Base-by-base conservation (phyloP, 2,113 vertebrate genomes). In the Mystacornis crossleyi region DNA sequence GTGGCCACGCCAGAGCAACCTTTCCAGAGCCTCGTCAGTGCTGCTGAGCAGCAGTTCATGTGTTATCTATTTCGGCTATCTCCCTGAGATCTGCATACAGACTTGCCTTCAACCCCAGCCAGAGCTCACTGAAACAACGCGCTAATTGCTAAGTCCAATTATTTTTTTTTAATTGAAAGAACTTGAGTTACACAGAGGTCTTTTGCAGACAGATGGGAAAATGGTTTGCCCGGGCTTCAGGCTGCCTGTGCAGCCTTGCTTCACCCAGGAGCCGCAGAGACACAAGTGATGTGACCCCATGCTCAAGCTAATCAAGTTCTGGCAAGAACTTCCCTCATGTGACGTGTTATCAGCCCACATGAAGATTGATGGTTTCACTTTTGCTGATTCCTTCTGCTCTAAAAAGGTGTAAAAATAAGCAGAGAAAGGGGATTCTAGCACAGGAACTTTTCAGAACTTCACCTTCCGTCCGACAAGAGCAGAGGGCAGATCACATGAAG, bases 121-220 rank as follows among this genome's bases (percentile, higher is more conserved):
- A 74, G 77, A 87, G 61, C 78, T 57, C 74, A 28, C 12, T n/a
- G 58, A 73, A 94, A 73, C 29, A 70, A 50, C 8, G 4, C 70
- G 50, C 62, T 96, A 91, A 96, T 91, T 96, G 69, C 81, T 79
- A 74, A 84, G 54, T 14, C 23, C 3, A 53, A 48, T 78, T 74
- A 15, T 10, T 50, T 26, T 77, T 79, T 93, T 92, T 84, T 86
- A 65, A 95, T 79, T 78, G 77, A 79, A 96, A 81, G 45, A 72
- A 4, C 25, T 42, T 38, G 57, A 94, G 19, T 75, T 48, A 61
- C 84, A 86, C 29, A 40, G 81, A 81, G 48, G 12, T 4, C 36
- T 94, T 67, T 28, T 70, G 65, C 53, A 81, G 42, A 48, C 31
- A 51, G 53, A 64, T 26, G 34, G 64, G 69, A 75, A 90, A 92